Conservation (phyloP, 2,888 invertebrate genomes). For the Arge pagana region DNA sequence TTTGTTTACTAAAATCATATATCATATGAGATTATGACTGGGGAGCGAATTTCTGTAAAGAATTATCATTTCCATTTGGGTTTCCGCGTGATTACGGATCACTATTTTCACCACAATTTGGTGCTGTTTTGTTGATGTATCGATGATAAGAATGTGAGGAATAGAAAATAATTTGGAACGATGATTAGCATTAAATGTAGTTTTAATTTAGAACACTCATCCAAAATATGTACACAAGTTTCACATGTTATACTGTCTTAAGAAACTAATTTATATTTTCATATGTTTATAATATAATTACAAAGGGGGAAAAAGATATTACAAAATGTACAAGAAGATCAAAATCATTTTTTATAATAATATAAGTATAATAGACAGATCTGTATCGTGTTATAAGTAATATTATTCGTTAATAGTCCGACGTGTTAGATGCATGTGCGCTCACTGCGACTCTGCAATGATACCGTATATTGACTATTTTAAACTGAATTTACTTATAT, state of each 20-base stretch:
- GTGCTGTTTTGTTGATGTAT: background rate
- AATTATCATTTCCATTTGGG: too few relatives aligned
- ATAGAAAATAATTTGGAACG: too few relatives aligned
- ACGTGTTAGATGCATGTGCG: slow-evolving; percentile 17
- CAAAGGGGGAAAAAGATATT: slow-evolving; percentile 50
- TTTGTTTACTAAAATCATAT: too few relatives aligned
- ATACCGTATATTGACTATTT: slow-evolving; percentile 5
- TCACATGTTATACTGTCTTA: slow-evolving; percentile 53
- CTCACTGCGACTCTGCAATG: slow-evolving; percentile 19
- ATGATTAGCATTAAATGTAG: slow-evolving; percentile 50
- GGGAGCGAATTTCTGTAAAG: too few relatives aligned
- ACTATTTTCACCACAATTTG: too few relatives aligned
- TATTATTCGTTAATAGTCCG: slow-evolving; percentile 20
- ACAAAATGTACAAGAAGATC: slow-evolving; percentile 55
- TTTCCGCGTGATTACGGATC: too few relatives aligned
- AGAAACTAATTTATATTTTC: slow-evolving; percentile 45
- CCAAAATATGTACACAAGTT: slow-evolving; percentile 55
- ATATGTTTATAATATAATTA: slow-evolving; percentile 48
- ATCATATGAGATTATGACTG: too few relatives aligned
- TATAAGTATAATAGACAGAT: slow-evolving; percentile 36
- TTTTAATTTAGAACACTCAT: slow-evolving; percentile 58
- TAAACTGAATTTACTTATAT: slow-evolving; percentile 15
- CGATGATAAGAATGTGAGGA: background rate
- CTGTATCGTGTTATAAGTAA: slow-evolving; percentile 33
- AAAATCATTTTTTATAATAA: slow-evolving; percentile 38